Evolutionary conservation across 64 coral and sea anemone genomes (phyloP).

Genomic region (Montipora foliosa): DNA sequence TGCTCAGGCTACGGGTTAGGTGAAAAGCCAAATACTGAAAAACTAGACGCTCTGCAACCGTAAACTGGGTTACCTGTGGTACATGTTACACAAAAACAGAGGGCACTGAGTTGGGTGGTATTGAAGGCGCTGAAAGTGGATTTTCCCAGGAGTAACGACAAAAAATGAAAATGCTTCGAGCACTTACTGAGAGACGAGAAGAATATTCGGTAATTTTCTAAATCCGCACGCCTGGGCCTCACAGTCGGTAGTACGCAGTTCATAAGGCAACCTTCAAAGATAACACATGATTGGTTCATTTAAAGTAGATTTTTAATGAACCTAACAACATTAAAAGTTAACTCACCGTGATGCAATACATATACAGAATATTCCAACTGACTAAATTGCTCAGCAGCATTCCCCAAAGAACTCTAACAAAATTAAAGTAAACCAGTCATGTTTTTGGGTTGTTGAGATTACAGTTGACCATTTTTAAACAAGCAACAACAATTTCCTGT

Average conservation of each 20-base stretch:
- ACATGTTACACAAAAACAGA: too few relatives aligned
- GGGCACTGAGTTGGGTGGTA: too few relatives aligned
- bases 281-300: too few relatives aligned
- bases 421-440: neutral
- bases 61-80: too few relatives aligned
- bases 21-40: too few relatives aligned
- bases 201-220: constrained; percentile 66
- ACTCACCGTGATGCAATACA: constrained; percentile 63
- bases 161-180: too few relatives aligned
- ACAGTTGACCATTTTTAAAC: neutral
- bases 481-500: neutral
- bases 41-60: too few relatives aligned
- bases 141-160: too few relatives aligned
- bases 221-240: neutral
- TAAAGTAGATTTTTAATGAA: neutral
- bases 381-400: neutral
- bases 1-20: too few relatives aligned
- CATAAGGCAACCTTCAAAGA: constrained; percentile 65
- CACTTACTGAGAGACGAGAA: constrained; percentile 93
- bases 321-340: neutral
- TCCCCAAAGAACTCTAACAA: neutral
- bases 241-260: constrained; percentile 79
- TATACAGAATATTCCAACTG: constrained; percentile 77
- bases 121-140: too few relatives aligned
- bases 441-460: neutral